Percentiles rank a stretch among this genome's conserved stretches.
These are phyloP conservation scores for Morone saxatilis DNA, from an alignment of 2,113 vertebrate genomes.

Conservation along the genomic window DNA sequence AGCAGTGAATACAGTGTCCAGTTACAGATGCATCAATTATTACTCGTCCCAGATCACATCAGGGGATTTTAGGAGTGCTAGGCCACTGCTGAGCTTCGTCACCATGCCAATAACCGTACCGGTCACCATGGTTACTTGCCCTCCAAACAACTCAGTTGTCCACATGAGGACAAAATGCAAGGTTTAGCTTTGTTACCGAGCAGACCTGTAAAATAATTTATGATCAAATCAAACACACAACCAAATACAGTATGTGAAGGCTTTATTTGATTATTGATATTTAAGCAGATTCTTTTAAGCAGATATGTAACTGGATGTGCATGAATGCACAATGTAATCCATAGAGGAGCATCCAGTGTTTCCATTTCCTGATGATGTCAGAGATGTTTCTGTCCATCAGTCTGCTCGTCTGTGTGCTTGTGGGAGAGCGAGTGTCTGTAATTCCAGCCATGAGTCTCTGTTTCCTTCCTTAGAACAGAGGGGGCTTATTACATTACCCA, in stretches of 20 bases:
- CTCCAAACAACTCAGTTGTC: constrained; percentile 48
- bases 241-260: neutral
- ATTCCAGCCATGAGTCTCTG: constrained; percentile 81
- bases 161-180: constrained; percentile 27
- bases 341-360: constrained; percentile 14
- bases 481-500: constrained; percentile 68
- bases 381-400: constrained; percentile 39
- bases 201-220: constrained; percentile 13
- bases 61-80: constrained; percentile 61
- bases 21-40: constrained; percentile 79
- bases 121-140: constrained; percentile 72
- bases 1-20: constrained; percentile 62
- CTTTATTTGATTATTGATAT: neutral
- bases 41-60: constrained; percentile 70
- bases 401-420: constrained; percentile 30
- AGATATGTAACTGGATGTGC: constrained; percentile 6
- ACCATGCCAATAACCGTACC: constrained; percentile 53
- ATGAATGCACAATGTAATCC: constrained; percentile 14
- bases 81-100: constrained; percentile 58
- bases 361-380: constrained; percentile 55
- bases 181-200: constrained; percentile 19
- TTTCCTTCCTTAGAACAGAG: constrained; percentile 71
- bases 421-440: constrained; percentile 71
- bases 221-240: constrained; percentile 3
- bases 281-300: constrained; percentile 22